Evolutionary conservation across 2,888 invertebrate genomes (phyloP).

Genomic region (Caradrina clavipalpis): DNA sequence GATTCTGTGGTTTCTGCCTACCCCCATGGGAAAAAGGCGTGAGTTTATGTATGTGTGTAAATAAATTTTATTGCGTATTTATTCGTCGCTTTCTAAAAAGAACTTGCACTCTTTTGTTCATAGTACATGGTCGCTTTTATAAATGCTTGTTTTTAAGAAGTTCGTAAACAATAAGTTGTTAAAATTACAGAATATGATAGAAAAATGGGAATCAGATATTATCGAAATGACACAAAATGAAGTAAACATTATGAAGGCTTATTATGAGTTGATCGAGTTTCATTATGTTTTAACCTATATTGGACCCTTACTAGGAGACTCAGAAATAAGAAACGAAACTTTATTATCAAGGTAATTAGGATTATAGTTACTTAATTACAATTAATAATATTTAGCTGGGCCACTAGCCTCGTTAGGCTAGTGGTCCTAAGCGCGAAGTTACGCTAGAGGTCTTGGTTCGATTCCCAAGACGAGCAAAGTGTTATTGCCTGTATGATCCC

Average conservation of each 20-base stretch:
- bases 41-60: too few relatives aligned
- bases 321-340: conserved; percentile 54
- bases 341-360: conserved; percentile 27
- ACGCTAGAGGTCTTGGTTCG: too few relatives aligned
- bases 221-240: conserved; percentile 76
- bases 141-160: too few relatives aligned
- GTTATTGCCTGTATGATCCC: too few relatives aligned
- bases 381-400: too few relatives aligned
- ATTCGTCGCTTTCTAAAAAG: too few relatives aligned
- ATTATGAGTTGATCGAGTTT: conserved; percentile 78
- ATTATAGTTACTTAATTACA: background rate
- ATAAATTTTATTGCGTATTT: too few relatives aligned
- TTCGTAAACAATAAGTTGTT: background rate
- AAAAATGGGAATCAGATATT: conserved; percentile 81
- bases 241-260: conserved; percentile 68
- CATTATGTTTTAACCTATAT: conserved; percentile 77
- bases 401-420: too few relatives aligned
- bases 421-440: too few relatives aligned
- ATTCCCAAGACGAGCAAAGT: too few relatives aligned
- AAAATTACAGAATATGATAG: conserved; percentile 73
- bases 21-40: too few relatives aligned
- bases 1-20: too few relatives aligned
- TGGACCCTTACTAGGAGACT: conserved; percentile 79
- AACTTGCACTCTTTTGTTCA: background rate
- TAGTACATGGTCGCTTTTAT: background rate